phyloP scores from a whole-genome alignment of 2,113 vertebrate genomes.

The Emydura subglobosa region DNA sequence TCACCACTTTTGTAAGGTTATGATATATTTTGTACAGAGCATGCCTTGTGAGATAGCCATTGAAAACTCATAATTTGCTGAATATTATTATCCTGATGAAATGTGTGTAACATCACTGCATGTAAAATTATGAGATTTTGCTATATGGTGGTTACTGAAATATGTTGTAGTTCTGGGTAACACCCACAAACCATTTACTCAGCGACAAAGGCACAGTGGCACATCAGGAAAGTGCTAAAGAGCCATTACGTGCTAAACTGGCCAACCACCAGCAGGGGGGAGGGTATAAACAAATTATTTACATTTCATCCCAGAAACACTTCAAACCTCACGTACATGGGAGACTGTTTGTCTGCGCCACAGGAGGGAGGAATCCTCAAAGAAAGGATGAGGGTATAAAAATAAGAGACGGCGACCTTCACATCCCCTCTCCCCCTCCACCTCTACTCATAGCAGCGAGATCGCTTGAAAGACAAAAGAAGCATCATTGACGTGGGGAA shows the following conservation, averaged over 20 bases:
- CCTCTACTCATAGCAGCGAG: background rate
- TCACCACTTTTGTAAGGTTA: background rate
- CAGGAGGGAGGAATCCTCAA: background rate
- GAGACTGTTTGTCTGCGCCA: background rate
- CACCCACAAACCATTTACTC: no score
- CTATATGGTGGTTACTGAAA: background rate
- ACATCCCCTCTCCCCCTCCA: background rate
- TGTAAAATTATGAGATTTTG: background rate
- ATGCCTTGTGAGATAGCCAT: background rate
- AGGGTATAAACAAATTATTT: background rate
- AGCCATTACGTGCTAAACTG: background rate
- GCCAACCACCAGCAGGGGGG: background rate
- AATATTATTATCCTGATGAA: background rate
- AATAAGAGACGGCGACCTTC: background rate
- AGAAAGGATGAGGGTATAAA: background rate
- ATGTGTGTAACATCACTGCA: background rate
- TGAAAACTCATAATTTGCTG: background rate
- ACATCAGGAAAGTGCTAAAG: background rate
- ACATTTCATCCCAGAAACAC: background rate
- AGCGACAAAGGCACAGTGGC: background rate
- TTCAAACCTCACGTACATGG: background rate
- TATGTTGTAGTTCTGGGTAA: background rate
- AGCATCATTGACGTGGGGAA: background rate
- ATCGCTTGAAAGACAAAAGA: background rate
- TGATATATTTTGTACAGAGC: background rate